phyloP scores from a whole-genome alignment of 2,113 vertebrate genomes.

The Cavia porcellus region DNA sequence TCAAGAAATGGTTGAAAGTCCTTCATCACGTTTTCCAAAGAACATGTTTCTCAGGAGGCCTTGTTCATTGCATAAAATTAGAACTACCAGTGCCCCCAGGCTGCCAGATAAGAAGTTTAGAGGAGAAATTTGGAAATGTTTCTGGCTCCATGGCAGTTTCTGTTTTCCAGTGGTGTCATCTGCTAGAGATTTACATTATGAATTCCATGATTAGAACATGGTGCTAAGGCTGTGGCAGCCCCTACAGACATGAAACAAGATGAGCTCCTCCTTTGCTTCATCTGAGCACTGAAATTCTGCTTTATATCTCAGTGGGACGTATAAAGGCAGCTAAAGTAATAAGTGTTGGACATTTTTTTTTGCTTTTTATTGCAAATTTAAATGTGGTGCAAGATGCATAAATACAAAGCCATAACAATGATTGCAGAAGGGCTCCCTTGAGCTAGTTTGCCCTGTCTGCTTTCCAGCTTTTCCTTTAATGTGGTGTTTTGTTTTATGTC shows the following conservation, averaged over 20 bases:
- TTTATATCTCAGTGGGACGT: background rate
- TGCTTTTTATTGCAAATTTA: slow-evolving; percentile 62
- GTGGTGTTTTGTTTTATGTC: slow-evolving; percentile 72
- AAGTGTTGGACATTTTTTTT: background rate
- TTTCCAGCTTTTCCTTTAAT: slow-evolving; percentile 67
- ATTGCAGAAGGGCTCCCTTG: background rate
- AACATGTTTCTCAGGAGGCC: slow-evolving; percentile 28
- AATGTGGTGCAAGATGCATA: slow-evolving; percentile 35
- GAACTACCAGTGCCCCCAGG: background rate
- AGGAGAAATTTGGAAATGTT: slow-evolving; percentile 28
- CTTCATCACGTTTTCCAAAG: background rate
- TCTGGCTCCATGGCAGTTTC: slow-evolving; percentile 52
- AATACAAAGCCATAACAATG: background rate
- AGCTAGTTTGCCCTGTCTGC: slow-evolving; percentile 18
- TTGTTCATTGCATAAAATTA: background rate
- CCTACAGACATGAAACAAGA: slow-evolving; percentile 55
- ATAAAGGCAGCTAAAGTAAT: slow-evolving; percentile 32
- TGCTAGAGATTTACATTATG: slow-evolving; percentile 73
- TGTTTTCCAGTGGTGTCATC: slow-evolving; percentile 63
- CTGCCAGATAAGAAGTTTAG: slow-evolving; percentile 32
- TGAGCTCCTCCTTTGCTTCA: slow-evolving; percentile 26
- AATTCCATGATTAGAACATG: slow-evolving; percentile 66
- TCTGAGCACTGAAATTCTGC: slow-evolving; percentile 56
- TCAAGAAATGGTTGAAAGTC: slow-evolving; percentile 24
- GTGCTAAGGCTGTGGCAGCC: slow-evolving; percentile 54